These are phyloP conservation scores for Bimastos eiseni DNA, from an alignment of 2,888 invertebrate species.

Conservation along the genomic window DNA sequence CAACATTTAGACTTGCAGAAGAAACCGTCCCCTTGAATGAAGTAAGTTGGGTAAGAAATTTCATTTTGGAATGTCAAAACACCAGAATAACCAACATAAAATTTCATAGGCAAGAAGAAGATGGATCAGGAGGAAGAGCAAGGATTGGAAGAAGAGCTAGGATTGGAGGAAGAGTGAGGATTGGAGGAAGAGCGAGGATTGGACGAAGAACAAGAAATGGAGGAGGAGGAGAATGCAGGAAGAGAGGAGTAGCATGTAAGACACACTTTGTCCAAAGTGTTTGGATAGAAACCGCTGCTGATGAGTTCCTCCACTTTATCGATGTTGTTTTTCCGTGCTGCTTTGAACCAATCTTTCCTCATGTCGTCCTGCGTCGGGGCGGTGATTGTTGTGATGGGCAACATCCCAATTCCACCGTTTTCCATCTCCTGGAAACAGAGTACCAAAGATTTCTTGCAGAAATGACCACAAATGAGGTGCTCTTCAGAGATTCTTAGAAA, in stretches of 20 bases:
- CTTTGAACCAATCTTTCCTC: slow-evolving; percentile 15
- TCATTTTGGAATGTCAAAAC: neutral
- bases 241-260: neutral
- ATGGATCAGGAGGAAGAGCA: neutral
- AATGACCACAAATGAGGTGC: neutral
- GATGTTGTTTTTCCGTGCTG: neutral
- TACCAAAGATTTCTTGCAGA: neutral
- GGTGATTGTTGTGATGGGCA: neutral
- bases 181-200: too few relatives aligned
- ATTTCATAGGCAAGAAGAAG: neutral
- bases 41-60: too few relatives aligned
- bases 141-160: too few relatives aligned
- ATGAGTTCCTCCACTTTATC: neutral
- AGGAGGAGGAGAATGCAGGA: neutral
- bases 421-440: neutral
- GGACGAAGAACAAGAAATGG: neutral
- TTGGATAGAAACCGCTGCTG: neutral
- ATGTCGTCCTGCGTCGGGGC: neutral
- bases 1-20: too few relatives aligned
- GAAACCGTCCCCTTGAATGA: too few relatives aligned
- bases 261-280: slow-evolving; percentile 10
- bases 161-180: too few relatives aligned
- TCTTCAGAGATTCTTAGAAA: neutral
- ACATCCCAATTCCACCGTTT: neutral
- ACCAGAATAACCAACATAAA: neutral